Conservation (phyloP, 2,888 invertebrate genomes). For the Enoplolaimus lenunculus region DNA sequence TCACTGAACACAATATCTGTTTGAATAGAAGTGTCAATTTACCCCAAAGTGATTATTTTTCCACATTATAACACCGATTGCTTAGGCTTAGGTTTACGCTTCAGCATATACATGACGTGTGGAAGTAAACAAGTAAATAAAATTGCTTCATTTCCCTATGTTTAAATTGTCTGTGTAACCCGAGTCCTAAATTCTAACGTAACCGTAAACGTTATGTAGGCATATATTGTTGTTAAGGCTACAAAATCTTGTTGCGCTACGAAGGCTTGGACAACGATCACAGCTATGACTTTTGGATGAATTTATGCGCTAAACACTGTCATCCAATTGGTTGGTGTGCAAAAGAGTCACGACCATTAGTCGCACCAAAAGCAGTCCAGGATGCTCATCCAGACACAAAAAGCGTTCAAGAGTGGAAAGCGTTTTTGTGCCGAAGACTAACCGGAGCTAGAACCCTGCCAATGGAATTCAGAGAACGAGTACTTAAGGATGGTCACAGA, state of each 20-base stretch:
- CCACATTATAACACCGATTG: too few relatives aligned
- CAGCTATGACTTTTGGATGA: slow-evolving; percentile 89
- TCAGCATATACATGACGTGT: too few relatives aligned
- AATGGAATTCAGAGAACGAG: slow-evolving; percentile 74
- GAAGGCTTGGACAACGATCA: slow-evolving; percentile 81
- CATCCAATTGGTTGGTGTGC: slow-evolving; percentile 98
- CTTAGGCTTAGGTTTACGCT: too few relatives aligned
- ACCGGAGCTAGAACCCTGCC: slow-evolving; percentile 89
- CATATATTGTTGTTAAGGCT: too few relatives aligned
- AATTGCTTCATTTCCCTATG: too few relatives aligned
- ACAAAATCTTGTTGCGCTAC: slow-evolving; percentile 53
- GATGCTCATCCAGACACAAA: slow-evolving; percentile 67
- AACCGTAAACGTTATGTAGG: too few relatives aligned
- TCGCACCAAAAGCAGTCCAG: slow-evolving; percentile 72
- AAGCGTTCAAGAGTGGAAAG: slow-evolving; percentile 57
- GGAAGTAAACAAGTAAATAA: too few relatives aligned
- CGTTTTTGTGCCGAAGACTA: slow-evolving; percentile 72
- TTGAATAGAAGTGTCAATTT: too few relatives aligned
- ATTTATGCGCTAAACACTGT: slow-evolving; percentile 79
- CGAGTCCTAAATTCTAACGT: too few relatives aligned
- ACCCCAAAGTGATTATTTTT: too few relatives aligned
- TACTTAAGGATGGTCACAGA: slow-evolving; percentile 45
- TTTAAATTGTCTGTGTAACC: too few relatives aligned
- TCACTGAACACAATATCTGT: too few relatives aligned
- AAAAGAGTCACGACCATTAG: slow-evolving; percentile 77